Evolutionary conservation across 1,140 invertebrate species (phyloP).

Genomic region (Nephila pilipes): DNA sequence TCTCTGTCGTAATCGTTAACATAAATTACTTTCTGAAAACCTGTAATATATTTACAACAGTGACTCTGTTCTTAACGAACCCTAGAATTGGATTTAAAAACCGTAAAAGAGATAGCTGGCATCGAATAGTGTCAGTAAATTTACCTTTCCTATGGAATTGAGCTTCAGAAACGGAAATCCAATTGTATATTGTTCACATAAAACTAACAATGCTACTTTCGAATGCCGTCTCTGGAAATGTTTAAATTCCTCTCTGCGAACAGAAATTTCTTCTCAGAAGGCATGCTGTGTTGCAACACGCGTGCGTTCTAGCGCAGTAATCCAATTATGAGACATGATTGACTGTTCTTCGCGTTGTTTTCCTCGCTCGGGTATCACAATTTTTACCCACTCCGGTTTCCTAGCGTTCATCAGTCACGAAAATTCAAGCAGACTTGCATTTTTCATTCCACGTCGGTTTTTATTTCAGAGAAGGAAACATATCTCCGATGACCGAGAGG

Average conservation of each 20-base stretch:
- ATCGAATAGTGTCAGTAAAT: background rate
- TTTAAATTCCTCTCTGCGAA: background rate
- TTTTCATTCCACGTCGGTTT: background rate
- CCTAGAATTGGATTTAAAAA: constrained; percentile 10
- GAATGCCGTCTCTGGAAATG: background rate
- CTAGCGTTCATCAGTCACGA: constrained; percentile 12
- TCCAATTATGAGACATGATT: constrained; percentile 13
- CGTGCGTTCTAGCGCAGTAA: background rate
- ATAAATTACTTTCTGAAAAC: background rate
- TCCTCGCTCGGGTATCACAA: constrained; percentile 10
- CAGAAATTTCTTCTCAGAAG: background rate
- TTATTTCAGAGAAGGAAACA: background rate
- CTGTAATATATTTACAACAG: background rate
- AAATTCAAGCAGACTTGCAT: constrained; percentile 17
- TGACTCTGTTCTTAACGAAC: background rate
- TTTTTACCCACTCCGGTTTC: constrained; percentile 26
- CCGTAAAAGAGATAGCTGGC: constrained; percentile 6
- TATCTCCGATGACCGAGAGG: background rate
- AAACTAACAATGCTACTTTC: constrained; percentile 1
- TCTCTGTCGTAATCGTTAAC: background rate
- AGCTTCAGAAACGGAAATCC: background rate
- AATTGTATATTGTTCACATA: background rate
- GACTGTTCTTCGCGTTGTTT: constrained; percentile 4
- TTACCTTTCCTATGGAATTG: background rate
- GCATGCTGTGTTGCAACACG: background rate